Evolutionary conservation across 2,797 vertebrate species (phyloP).

Genomic region (Holocentrus rufus): DNA sequence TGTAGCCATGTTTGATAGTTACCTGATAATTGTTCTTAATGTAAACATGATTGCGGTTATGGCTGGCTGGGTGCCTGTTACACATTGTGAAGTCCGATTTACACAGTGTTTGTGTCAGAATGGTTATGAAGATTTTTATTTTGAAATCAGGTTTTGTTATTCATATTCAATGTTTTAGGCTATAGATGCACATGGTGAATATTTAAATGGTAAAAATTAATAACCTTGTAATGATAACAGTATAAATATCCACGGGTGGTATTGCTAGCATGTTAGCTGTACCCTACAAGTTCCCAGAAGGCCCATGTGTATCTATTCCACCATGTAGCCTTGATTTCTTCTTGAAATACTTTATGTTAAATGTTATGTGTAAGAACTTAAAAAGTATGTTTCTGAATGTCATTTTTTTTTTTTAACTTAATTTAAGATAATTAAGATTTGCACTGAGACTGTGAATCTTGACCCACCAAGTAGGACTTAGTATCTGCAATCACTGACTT

Average conservation of each 20-base stretch:
- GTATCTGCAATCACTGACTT: neutral
- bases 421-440: neutral
- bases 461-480: neutral
- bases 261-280: conserved; percentile 2
- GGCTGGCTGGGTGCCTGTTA: conserved; percentile 21
- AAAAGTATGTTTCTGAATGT: conserved; percentile 11
- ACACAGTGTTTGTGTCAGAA: conserved; percentile 18
- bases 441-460: neutral
- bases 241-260: neutral
- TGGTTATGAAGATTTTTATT: neutral
- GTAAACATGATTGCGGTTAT: conserved; percentile 1
- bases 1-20: conserved; percentile 56
- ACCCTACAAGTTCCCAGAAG: neutral
- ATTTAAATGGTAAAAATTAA: neutral
- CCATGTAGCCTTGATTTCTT: conserved; percentile 29
- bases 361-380: conserved; percentile 2
- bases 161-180: too few relatives aligned
- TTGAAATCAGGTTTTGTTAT: neutral
- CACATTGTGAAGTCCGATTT: conserved; percentile 26
- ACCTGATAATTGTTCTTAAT: conserved; percentile 32
- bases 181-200: too few relatives aligned
- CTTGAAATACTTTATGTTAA: conserved; percentile 14
- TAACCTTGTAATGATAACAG: neutral
- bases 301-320: conserved; percentile 11
- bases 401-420: neutral